Evolutionary conservation across 2,888 invertebrate species (phyloP), one percentile per base, ranked within the genome.

Genomic region (Axea sp.): DNA sequence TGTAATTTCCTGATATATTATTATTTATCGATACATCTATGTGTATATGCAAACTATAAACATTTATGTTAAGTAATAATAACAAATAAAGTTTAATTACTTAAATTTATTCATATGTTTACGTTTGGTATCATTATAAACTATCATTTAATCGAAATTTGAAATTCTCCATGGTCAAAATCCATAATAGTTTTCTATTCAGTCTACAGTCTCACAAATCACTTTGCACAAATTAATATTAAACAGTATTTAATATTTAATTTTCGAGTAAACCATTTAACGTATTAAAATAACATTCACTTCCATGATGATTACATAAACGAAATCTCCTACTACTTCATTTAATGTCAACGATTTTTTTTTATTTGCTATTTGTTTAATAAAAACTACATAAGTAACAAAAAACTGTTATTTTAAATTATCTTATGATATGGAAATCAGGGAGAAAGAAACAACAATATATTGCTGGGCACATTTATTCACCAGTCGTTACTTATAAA

Each of bases 381-480:
- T n/a, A 30, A 55, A 30, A 22, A 17, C 15, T 53, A n/a, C 39
- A 28, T 39, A 37, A 19, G 19, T 37, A 37, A 43, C n/a, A n/a
- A n/a, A n/a, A n/a, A n/a, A n/a, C n/a, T n/a, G n/a, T n/a, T n/a
- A n/a, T n/a, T n/a, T n/a, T n/a, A n/a, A n/a, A n/a, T n/a, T n/a
- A n/a, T n/a, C n/a, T n/a, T n/a, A n/a, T n/a, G n/a, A n/a, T n/a
- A n/a, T n/a, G n/a, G n/a, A n/a, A n/a, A n/a, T n/a, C n/a, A n/a
- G n/a, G n/a, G n/a, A n/a, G n/a, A 19, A 60, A 26, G 41, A 67
- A 53, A 26, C 59, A 7, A 59, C 60, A 43, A 53, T 73, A 77
- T 80, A 82, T 82, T 82, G 78, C 80, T 81, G 79, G 81, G 80
- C 81, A 82, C 81, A 81, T 83, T 83, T 81, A 81, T 83, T 82